A percentile compares a stretch with the other conserved stretches of the same genome.
phyloP scores from a whole-genome alignment of 2,113 vertebrate genomes.

The Laticauda laticaudata region DNA sequence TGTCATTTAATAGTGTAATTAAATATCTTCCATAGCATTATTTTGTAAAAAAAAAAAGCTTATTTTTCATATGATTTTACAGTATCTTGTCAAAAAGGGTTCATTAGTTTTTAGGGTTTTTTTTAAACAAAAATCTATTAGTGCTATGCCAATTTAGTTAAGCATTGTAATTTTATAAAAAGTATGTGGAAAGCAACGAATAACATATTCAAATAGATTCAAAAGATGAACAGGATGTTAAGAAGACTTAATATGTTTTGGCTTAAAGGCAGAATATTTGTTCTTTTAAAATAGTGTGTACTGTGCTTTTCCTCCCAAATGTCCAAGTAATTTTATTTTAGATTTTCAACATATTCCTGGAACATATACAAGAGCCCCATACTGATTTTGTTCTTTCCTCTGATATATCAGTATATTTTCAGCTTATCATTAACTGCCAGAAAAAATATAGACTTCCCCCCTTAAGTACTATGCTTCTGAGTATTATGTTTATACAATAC shows the following conservation, averaged over 20 bases:
- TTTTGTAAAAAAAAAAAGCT: constrained; percentile 35
- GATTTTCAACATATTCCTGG: constrained; percentile 16
- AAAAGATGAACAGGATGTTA: constrained; percentile 57
- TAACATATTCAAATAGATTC: constrained; percentile 64
- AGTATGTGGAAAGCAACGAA: constrained; percentile 55
- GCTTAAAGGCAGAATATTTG: constrained; percentile 47
- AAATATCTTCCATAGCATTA: constrained; percentile 40
- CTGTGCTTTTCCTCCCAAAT: constrained; percentile 25
- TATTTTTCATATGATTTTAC: constrained; percentile 49
- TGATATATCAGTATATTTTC: constrained; percentile 4
- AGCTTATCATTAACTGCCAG: background rate
- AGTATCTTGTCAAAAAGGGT: constrained; percentile 33
- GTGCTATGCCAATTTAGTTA: constrained; percentile 49
- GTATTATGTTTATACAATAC: constrained; percentile 6
- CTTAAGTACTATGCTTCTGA: background rate
- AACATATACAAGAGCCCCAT: constrained; percentile 18
- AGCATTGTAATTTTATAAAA: constrained; percentile 54
- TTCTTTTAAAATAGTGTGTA: constrained; percentile 48
- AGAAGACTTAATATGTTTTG: constrained; percentile 54
- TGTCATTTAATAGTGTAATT: constrained; percentile 47
- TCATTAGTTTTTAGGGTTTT: background rate
- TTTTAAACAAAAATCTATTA: constrained; percentile 56
- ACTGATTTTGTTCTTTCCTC: background rate
- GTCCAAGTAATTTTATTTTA: constrained; percentile 1
- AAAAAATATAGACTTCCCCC: background rate